phyloP scores from a whole-genome alignment of 2,113 vertebrate genomes.

The Oncorhynchus gorbuscha region DNA sequence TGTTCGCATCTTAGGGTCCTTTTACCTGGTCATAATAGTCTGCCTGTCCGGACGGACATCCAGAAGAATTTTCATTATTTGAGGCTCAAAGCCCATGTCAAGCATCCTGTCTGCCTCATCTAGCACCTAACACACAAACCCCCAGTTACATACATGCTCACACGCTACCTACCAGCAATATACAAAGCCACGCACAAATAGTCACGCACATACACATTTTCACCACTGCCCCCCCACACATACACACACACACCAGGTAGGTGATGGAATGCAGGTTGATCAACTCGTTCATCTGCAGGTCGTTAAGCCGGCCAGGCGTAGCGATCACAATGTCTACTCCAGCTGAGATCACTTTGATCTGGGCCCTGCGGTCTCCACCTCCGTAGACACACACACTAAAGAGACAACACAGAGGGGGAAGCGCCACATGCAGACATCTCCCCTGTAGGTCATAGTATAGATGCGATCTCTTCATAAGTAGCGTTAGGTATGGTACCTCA shows the following conservation, averaged over 20 bases:
- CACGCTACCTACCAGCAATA: too few species aligned
- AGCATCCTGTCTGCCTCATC: constrained; percentile 97
- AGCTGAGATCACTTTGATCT: constrained; percentile 79
- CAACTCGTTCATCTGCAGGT: constrained; percentile 93
- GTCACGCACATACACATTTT: background rate
- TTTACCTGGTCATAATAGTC: constrained; percentile 93
- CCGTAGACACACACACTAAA: constrained; percentile 92
- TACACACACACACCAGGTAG: constrained; percentile 83
- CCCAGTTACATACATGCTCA: background rate
- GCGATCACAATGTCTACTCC: constrained; percentile 97
- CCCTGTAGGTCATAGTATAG: too few species aligned
- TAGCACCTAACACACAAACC: constrained; percentile 78
- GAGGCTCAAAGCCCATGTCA: constrained; percentile 98
- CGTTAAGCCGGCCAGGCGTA: constrained; percentile 90
- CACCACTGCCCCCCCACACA: background rate
- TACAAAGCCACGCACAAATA: background rate
- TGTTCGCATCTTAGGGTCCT: background rate
- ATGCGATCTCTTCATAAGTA: too few species aligned
- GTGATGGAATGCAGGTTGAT: constrained; percentile 86
- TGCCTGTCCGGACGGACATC: constrained; percentile 94
- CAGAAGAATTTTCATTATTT: constrained; percentile 97
- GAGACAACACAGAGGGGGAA: background rate
- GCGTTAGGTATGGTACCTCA: too few species aligned
- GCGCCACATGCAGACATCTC: too few species aligned
- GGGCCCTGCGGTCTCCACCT: constrained; percentile 84